Evolutionary conservation across 2,797 vertebrate genomes (phyloP), one percentile per base, ranked within the genome.

Genomic region (Poeciliopsis paucimaculata): DNA sequence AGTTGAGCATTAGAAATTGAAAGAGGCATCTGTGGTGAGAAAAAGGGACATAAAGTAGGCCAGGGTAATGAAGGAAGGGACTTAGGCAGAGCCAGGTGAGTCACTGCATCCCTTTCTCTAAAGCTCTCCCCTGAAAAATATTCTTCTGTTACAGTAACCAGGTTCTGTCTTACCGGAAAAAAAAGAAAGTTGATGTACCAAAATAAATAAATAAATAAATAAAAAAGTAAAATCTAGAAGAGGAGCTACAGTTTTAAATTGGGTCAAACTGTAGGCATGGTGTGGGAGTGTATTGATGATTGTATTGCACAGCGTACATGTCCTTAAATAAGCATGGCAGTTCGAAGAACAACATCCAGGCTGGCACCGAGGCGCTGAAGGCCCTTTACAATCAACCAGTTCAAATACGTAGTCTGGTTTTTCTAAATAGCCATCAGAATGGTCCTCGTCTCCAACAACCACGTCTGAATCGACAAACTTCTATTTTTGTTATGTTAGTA

Each of bases 191-290:
- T 68, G 36, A 36, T 10, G 64, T 13, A 20, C 36, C 64, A 26
- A 64, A 43, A 11, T 10, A 11, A 43, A 43, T 10, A 2, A 43
- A 43, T 43, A 43, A 43, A 43, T 8, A 51, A 23, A 49, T 7
- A 0, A 20, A 80, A 73, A 34, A 1, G 31, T 18, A 11, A 57
- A 46, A 62, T 12, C 64, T 68, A 68, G 64, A 62, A 78, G 80
- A 79, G 76, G 39, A 83, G 75, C 36, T 62, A 34, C 70, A 88
- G 79, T 80, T 78, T 47, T 80, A 79, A 91, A 87, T 84, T 75
- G 76, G 90, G 88, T 88, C 87, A 90, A 84, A 86, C 86, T 82
- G 83, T 83, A 64, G 77, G 80, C 71, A 72, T 57, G 62, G n/a
- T 36, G 87, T 88, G 73, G 89, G 78, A 83, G 77, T 71, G 74